Base-by-base conservation (phyloP, 1,140 invertebrate species). In the Ips typographus region DNA sequence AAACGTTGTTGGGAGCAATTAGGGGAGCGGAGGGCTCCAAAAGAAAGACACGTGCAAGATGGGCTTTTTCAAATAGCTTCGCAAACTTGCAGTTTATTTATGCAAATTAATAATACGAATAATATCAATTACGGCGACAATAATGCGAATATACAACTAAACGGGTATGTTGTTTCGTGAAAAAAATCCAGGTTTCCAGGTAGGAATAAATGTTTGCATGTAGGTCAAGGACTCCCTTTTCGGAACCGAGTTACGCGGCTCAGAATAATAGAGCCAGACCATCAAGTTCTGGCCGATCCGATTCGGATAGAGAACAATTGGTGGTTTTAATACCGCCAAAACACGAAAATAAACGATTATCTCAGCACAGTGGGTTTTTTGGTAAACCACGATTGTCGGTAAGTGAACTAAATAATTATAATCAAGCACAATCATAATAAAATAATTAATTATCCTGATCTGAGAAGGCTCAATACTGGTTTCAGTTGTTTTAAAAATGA, bases 31-130 rank as follows among this genome's bases (percentile, higher is more conserved):
- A 66, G 51, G 41, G 63, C 68, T 47, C 56, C 70, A 2, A 83
- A 82, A 70, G 84, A 85, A 42, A 82, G 85, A 58, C 89, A 89
- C 77, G 79, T 90, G 51, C 87, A 90, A 73, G 88, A 89, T 72
- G 88, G 88, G 3, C 80, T 90, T 2, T 89, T 88, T 77, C 88
- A 90, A 82, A 90, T 90, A 59, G 88, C 88, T 1, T 88, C 88
- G 1, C 88, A 90, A 76, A 89, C 88, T 65, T 90, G 88, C 72
- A 88, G 87, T 75, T 87, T 90, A 71, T 81, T 90, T 43, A 87
- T 90, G 38, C 88, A 90, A 84, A 87, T 89, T 44, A 89, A 89
- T 77, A 89, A 89, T 74, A 89, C 88, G 52, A 88, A 89, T 79
- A 89, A 89, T 75, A 88, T 89, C 47, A 88, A 86, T 72, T 86